These are phyloP conservation scores for Myrmecobius fasciatus DNA, from an alignment of 2,113 vertebrate species.

Conservation along the genomic window DNA sequence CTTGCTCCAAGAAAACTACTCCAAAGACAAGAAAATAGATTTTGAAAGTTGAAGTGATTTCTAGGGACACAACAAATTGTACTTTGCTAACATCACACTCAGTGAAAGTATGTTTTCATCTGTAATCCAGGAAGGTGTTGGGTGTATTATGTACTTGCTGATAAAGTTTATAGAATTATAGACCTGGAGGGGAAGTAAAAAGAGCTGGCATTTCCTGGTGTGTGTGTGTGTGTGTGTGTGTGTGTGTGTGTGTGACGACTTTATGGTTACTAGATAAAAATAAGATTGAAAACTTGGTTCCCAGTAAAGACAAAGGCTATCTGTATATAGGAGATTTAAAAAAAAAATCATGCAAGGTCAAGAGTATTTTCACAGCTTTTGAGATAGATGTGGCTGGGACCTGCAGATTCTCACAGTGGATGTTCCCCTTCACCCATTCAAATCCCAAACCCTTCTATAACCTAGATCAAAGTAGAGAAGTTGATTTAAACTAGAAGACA, in stretches of 20 bases:
- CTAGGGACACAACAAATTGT: slow-evolving; percentile 56
- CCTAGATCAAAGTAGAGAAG: background rate
- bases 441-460: background rate
- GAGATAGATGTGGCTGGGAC: background rate
- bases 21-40: background rate
- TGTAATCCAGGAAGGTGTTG: slow-evolving; percentile 71
- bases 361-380: background rate
- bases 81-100: slow-evolving; percentile 49
- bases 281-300: background rate
- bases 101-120: slow-evolving; percentile 56
- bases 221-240: too few species aligned
- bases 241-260: background rate
- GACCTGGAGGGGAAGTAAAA: background rate
- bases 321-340: background rate
- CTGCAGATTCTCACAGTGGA: background rate
- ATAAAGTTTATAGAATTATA: slow-evolving; percentile 57
- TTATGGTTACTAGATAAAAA: background rate
- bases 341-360: background rate
- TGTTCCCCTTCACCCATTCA: background rate
- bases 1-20: background rate
- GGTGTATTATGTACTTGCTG: slow-evolving; percentile 62
- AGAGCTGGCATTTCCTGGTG: background rate
- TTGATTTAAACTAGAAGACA: background rate
- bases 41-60: slow-evolving; percentile 2
- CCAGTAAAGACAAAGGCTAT: background rate